Evolutionary conservation across 1,140 invertebrate species (phyloP), one percentile per base, ranked within the genome.

Genomic region (Chrysoperla carnea): DNA sequence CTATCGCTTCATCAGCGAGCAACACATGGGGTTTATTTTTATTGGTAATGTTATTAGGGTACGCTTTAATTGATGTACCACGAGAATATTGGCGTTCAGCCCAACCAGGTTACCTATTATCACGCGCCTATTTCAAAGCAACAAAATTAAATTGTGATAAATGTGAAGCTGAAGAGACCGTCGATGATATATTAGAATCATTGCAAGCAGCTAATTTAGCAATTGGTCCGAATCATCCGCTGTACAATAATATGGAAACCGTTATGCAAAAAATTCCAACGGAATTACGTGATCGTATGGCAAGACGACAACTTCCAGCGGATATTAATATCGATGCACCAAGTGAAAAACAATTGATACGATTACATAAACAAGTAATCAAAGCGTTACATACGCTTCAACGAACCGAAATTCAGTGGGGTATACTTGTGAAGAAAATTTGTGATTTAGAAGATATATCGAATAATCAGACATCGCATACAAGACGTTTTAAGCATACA

Each of bases 21-120:
- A 99, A 99, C 55, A 99, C 96, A 0, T 99, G 96, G 95, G 96
- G 96, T 43, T 66, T 99, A 29, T 96, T 98, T 61, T 68, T 99
- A 15, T 66, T 99, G 12, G 87, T 99, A 28, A 63, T 98, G 14
- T 66, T 99, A 39, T 69, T 99, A 12, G 96, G 96, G 13, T 97
- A 99, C 67, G 92, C 94, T 4, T 67, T 99, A 23, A 91, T 99
- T 0, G 93, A 96, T 62, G 84, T 97, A 1, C 94, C 94, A 1
- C 70, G 91, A 29, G 80, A 76, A 45, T 62, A 94, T 8, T 96
- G 88, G 88, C 81, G 87, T 52, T 76, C 79, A 54, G 81, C 76
- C 41, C 82, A 78, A 63, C 73, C 79, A 46, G 80, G 79, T 40
- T 84, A 86, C 50, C 79, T 77, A 27, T 64, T 99, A 23, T 81